Evolutionary conservation across 2,888 invertebrate genomes (phyloP).

Genomic region (Machimus rusticus): DNA sequence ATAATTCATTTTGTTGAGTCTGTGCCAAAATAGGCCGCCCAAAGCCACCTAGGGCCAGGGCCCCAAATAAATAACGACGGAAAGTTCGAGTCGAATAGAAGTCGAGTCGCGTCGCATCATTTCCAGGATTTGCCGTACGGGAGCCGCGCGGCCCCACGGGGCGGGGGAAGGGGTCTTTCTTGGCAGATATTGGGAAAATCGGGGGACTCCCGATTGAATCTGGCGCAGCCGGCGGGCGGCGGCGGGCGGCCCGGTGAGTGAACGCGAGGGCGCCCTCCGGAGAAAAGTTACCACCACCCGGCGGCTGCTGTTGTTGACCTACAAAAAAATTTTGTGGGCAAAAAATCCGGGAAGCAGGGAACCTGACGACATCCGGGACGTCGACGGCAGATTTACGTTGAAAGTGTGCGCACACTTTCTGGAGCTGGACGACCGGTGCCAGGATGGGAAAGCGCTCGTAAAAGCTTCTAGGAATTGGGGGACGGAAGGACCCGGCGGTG

Average conservation of each 20-base stretch:
- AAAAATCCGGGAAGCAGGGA: background rate
- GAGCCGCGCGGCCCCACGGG: background rate
- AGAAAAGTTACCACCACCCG: background rate
- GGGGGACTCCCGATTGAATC: background rate
- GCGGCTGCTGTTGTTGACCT: background rate
- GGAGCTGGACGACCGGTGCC: background rate
- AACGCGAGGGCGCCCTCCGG: background rate
- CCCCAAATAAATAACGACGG: background rate
- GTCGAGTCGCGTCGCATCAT: background rate
- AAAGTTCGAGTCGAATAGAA: background rate
- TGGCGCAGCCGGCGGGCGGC: background rate
- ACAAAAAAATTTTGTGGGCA: background rate
- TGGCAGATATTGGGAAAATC: background rate
- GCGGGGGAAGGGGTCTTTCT: background rate
- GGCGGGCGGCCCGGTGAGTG: background rate
- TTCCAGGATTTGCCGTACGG: background rate
- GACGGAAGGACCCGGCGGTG: background rate
- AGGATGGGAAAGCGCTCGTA: conserved; percentile 3
- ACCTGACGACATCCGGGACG: conserved; percentile 19
- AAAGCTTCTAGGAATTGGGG: background rate
- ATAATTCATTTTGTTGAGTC: conserved; percentile 21
- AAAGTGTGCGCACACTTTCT: background rate
- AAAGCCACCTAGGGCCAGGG: background rate
- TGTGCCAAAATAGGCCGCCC: conserved; percentile 6
- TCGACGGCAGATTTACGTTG: background rate